Conservation (phyloP, 2,797 vertebrate genomes). For the Urophycis tenuis region DNA sequence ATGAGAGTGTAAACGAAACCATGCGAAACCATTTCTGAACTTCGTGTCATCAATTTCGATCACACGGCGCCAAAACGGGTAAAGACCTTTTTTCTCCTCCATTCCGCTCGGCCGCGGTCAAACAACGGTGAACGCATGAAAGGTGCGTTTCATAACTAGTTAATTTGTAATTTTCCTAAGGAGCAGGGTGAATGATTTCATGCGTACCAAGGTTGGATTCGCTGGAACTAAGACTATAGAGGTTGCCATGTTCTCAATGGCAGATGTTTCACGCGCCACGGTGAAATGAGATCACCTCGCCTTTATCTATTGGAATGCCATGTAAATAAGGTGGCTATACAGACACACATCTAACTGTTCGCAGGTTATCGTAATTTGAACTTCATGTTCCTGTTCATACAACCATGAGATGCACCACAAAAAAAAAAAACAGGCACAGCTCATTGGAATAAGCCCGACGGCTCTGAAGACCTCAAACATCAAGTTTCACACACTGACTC, state of each 20-base stretch:
- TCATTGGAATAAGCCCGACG: too few relatives aligned
- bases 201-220: background rate
- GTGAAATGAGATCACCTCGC: background rate
- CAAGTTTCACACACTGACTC: background rate
- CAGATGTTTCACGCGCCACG: background rate
- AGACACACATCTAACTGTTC: too few relatives aligned
- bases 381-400: too few relatives aligned
- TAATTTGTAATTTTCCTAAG: background rate
- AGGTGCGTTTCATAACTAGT: background rate
- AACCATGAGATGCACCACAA: too few relatives aligned
- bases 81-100: background rate
- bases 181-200: too few relatives aligned
- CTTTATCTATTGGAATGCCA: background rate
- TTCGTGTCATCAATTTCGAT: background rate
- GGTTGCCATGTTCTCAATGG: background rate
- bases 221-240: background rate
- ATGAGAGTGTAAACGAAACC: slow-evolving; percentile 23
- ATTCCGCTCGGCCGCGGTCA: background rate
- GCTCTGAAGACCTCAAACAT: background rate
- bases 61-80: background rate
- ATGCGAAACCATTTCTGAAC: background rate
- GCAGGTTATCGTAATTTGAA: background rate
- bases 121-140: background rate
- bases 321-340: background rate
- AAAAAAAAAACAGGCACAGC: too few relatives aligned